Percentiles rank a stretch among this genome's conserved stretches.
phyloP scores from a whole-genome alignment of 2,888 invertebrate species.

The Cerastoderma edule region DNA sequence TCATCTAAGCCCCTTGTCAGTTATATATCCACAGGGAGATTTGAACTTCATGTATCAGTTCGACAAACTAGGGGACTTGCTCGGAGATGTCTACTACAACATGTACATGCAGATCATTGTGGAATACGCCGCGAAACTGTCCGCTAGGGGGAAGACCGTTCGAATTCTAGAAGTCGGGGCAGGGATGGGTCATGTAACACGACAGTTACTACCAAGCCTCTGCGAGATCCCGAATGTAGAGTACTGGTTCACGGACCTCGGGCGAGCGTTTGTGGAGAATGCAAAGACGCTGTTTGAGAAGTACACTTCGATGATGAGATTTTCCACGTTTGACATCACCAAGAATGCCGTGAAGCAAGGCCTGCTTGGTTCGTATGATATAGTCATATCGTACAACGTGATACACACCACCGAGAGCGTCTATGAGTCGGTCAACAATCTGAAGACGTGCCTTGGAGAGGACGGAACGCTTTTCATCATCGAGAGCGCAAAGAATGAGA shows the following conservation, averaged over 20 bases:
- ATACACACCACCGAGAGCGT: conserved; percentile 13
- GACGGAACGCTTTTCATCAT: conserved; percentile 4
- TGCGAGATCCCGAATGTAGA: neutral
- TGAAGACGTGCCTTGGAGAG: neutral
- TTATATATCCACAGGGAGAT: conserved; percentile 5
- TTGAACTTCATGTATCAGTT: conserved; percentile 9
- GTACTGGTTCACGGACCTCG: conserved; percentile 8
- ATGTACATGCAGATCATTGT: conserved; percentile 7
- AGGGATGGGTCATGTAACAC: conserved; percentile 8
- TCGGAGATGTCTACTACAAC: conserved; percentile 2
- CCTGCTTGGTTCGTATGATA: neutral
- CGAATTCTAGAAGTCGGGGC: conserved; percentile 10
- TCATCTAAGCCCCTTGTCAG: conserved; percentile 1
- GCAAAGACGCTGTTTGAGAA: conserved; percentile 2
- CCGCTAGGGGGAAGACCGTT: neutral
- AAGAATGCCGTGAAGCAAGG: neutral
- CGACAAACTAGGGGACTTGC: conserved; percentile 2
- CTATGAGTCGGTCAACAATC: neutral
- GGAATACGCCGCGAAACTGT: conserved; percentile 6
- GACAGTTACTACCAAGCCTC: neutral
- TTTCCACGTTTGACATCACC: conserved; percentile 5
- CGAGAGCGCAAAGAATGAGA: conserved; percentile 1
- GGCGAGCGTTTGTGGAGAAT: conserved; percentile 2
- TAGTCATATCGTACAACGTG: conserved; percentile 2
- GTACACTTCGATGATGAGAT: conserved; percentile 3